These are phyloP conservation scores for Bungarus multicinctus DNA, from an alignment of 2,113 vertebrate species.

Conservation along the genomic window DNA sequence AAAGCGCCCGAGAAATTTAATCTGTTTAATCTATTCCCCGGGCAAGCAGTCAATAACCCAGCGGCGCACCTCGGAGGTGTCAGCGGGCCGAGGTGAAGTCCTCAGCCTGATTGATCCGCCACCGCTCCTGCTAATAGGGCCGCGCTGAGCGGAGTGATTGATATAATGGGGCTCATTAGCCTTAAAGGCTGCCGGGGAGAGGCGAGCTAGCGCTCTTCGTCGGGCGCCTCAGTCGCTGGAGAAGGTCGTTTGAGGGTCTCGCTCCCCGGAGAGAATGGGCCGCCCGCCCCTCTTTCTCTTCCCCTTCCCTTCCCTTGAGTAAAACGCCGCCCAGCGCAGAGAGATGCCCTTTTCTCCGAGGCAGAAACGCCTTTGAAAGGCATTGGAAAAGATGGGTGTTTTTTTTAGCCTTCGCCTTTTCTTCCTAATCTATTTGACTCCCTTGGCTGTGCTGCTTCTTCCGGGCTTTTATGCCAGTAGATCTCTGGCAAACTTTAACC, in stretches of 20 bases:
- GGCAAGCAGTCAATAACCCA: conserved; percentile 65
- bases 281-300: neutral
- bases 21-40: conserved; percentile 67
- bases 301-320: neutral
- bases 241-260: conserved; percentile 19
- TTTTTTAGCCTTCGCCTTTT: neutral
- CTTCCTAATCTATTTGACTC: neutral
- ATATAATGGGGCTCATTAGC: conserved; percentile 5
- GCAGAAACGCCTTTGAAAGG: neutral
- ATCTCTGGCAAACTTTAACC: neutral
- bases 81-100: conserved; percentile 57
- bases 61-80: conserved; percentile 48
- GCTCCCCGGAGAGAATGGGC: neutral
- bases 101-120: conserved; percentile 64
- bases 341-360: neutral
- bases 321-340: neutral
- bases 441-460: neutral
- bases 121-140: conserved; percentile 20
- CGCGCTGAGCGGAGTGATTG: neutral
- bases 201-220: fast-evolving
- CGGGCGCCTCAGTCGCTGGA: fast-evolving
- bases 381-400: neutral
- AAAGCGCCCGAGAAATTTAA: conserved; percentile 60
- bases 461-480: neutral
- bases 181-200: fast-evolving